A percentile compares a stretch with the other conserved stretches of the same genome.
Conservation (phyloP, 2,113 vertebrate species). For the Mohoua ochrocephala region DNA sequence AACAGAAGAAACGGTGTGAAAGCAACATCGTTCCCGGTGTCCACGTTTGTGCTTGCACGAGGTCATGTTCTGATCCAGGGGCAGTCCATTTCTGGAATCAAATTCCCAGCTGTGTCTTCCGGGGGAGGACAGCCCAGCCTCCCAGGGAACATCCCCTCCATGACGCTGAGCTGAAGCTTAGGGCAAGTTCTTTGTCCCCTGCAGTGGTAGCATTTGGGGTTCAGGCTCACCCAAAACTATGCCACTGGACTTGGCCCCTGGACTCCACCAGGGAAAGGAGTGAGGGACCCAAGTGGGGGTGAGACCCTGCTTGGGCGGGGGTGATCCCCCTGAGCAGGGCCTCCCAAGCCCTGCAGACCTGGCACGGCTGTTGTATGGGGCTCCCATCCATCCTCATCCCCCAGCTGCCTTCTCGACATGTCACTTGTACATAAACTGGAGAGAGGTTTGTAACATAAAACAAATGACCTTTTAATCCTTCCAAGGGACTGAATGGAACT, state of each 20-base stretch:
- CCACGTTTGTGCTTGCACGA: rapidly evolving
- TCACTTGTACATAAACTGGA: background rate
- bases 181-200: rapidly evolving
- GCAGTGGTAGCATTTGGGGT: background rate
- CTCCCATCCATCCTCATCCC: background rate
- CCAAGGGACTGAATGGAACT: background rate
- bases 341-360: background rate
- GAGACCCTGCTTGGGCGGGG: background rate
- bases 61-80: background rate
- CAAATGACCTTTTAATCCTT: background rate
- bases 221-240: background rate
- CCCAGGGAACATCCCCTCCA: background rate
- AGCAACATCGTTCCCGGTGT: background rate
- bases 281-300: background rate
- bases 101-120: background rate
- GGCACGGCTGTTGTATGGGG: too few species aligned
- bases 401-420: rapidly evolving
- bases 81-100: background rate
- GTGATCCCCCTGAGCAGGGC: background rate
- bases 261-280: background rate
- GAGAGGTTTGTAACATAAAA: background rate
- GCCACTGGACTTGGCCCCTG: rapidly evolving
- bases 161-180: background rate
- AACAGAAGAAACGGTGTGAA: background rate
- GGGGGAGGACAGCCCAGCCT: background rate